A percentile compares a stretch with the other conserved stretches of the same genome.
Evolutionary conservation across 1,140 invertebrate genomes (phyloP).

Genomic region (Bemisia tabaci): DNA sequence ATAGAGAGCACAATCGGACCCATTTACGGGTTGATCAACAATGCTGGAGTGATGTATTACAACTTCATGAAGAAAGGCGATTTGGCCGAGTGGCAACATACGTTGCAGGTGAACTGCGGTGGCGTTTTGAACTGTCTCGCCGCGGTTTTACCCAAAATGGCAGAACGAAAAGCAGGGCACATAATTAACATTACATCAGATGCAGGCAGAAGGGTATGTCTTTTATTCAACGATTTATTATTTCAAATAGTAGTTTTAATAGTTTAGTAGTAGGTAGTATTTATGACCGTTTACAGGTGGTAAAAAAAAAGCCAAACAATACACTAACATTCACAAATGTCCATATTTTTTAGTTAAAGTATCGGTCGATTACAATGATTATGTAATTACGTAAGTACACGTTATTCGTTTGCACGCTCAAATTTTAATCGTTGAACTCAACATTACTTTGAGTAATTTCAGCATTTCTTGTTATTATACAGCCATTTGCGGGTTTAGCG

Average conservation of each 20-base stretch:
- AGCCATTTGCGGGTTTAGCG: conserved; percentile 23
- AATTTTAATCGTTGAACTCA: too few species aligned
- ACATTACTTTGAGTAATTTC: too few species aligned
- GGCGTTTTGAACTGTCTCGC: conserved; percentile 22
- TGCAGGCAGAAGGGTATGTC: conserved; percentile 20
- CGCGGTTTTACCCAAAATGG: conserved; percentile 20
- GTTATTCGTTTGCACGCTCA: too few species aligned
- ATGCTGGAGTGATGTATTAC: conserved; percentile 25
- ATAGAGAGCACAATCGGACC: conserved; percentile 18
- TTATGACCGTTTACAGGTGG: background rate
- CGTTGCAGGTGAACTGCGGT: conserved; percentile 22
- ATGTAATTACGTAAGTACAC: too few species aligned
- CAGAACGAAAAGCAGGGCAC: conserved; percentile 17
- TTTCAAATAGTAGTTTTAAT: background rate
- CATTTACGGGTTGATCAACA: conserved; percentile 23
- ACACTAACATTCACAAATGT: background rate
- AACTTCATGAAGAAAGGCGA: conserved; percentile 20
- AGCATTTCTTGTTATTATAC: conserved; percentile 9
- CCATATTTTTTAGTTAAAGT: background rate
- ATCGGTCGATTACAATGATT: too few species aligned
- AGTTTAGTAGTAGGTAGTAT: background rate
- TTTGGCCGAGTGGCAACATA: conserved; percentile 21
- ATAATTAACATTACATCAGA: conserved; percentile 25
- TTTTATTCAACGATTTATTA: too few species aligned
- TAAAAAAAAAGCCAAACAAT: background rate